Conservation (phyloP, 2,113 vertebrate species). For the Eonycteris spelaea region DNA sequence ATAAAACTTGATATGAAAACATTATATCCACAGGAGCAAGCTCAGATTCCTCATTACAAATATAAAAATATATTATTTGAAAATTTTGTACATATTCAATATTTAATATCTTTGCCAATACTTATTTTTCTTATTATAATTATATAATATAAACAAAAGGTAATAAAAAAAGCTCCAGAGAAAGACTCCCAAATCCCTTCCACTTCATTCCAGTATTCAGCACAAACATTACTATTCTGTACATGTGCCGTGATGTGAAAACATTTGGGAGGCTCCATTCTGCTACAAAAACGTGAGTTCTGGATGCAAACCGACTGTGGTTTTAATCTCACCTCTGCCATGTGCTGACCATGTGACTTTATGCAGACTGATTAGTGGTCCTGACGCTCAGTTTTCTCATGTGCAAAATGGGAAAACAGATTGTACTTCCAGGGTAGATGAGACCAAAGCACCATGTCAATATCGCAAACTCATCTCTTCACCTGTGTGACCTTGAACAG, state of each 20-base stretch:
- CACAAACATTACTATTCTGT: neutral
- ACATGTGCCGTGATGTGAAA: too few species aligned
- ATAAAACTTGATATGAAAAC: conserved; percentile 11
- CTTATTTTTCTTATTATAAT: conserved; percentile 57
- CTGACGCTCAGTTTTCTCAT: neutral
- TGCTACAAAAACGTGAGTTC: neutral
- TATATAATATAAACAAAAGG: conserved; percentile 40
- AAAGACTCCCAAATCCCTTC: neutral
- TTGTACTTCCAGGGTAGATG: neutral
- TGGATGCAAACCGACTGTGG: neutral
- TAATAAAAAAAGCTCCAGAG: conserved; percentile 19
- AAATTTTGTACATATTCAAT: conserved; percentile 25
- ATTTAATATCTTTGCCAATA: conserved; percentile 52
- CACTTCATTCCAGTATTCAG: neutral
- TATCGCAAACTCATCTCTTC: neutral
- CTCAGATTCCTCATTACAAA: conserved; percentile 42
- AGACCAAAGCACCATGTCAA: neutral
- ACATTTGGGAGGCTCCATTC: neutral
- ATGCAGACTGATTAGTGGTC: neutral
- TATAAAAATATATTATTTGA: conserved; percentile 52
- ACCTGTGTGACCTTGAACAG: neutral
- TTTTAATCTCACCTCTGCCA: neutral
- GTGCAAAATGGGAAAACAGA: neutral
- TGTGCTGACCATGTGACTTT: neutral
- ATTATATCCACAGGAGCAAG: neutral